Evolutionary conservation across 2,888 invertebrate genomes (phyloP).

Genomic region (Gastracanthus pulcherrimus): DNA sequence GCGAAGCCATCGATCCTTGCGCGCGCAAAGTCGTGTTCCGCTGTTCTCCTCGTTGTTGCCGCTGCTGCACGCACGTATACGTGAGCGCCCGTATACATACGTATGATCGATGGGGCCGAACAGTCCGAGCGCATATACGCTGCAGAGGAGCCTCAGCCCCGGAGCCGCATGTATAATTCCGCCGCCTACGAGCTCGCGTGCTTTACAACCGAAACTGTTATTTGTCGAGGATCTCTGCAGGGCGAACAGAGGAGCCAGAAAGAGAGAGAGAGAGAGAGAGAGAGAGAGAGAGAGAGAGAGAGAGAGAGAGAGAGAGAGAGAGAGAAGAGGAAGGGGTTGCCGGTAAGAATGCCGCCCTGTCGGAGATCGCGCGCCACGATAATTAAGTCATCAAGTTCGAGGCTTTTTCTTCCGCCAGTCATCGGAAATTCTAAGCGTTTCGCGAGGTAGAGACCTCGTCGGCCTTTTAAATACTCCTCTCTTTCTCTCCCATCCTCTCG

Average conservation of each 20-base stretch:
- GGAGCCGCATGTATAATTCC: too few species aligned
- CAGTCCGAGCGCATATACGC: neutral
- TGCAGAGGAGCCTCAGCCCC: neutral
- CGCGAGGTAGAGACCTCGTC: constrained; percentile 4
- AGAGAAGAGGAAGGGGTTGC: too few species aligned
- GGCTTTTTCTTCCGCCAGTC: constrained; percentile 52
- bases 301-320: too few species aligned
- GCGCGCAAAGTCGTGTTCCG: neutral
- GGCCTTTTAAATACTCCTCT: constrained; percentile 28
- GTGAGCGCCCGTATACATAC: neutral
- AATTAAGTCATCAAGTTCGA: constrained; percentile 51
- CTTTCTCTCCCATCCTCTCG: neutral
- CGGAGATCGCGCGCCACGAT: constrained; percentile 31
- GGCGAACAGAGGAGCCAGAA: too few species aligned
- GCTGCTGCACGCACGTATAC: neutral
- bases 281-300: too few species aligned
- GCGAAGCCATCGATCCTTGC: constrained; percentile 33
- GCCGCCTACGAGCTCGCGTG: too few species aligned
- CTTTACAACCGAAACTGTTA: constrained; percentile 44
- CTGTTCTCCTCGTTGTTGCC: neutral
- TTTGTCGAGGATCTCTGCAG: too few species aligned
- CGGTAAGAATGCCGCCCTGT: too few species aligned
- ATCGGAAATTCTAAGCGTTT: constrained; percentile 51
- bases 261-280: too few species aligned
- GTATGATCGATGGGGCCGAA: constrained; percentile 34